Percentiles rank a stretch among this genome's conserved stretches.
These are phyloP conservation scores for Andrena hattorfiana DNA, from an alignment of 2,888 invertebrate species.

Conservation along the genomic window DNA sequence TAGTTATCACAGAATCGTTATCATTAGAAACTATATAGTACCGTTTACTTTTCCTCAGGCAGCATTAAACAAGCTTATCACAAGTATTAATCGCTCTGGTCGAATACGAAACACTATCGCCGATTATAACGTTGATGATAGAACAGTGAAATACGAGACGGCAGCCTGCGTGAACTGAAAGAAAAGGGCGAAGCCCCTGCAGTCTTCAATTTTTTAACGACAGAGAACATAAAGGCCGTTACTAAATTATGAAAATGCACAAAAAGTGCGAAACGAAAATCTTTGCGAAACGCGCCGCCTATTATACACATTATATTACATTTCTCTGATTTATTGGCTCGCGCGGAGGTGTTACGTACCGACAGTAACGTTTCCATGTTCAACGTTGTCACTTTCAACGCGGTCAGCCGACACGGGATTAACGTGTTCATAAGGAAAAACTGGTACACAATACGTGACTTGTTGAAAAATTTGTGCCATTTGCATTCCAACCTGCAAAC, in stretches of 20 bases:
- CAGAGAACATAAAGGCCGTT: not conserved
- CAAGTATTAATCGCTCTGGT: no score
- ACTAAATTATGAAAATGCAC: not conserved
- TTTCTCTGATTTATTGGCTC: no score
- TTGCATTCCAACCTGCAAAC: not conserved
- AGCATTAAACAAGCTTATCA: no score
- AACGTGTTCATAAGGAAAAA: not conserved
- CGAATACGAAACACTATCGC: not conserved
- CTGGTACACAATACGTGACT: not conserved
- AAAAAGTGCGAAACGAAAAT: not conserved
- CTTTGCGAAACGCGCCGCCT: no score
- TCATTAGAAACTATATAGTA: no score
- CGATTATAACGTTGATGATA: not conserved
- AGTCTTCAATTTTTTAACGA: not conserved
- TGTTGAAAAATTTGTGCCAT: not conserved
- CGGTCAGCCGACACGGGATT: not conserved
- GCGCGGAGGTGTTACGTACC: not conserved
- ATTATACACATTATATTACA: no score
- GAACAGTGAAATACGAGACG: not conserved
- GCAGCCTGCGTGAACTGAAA: not conserved
- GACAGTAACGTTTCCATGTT: not conserved
- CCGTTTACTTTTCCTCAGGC: no score
- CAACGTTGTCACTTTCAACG: not conserved
- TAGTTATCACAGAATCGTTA: no score
- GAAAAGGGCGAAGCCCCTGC: not conserved